Conservation (phyloP, 2,797 vertebrate species). For the Bradypus variegatus region DNA sequence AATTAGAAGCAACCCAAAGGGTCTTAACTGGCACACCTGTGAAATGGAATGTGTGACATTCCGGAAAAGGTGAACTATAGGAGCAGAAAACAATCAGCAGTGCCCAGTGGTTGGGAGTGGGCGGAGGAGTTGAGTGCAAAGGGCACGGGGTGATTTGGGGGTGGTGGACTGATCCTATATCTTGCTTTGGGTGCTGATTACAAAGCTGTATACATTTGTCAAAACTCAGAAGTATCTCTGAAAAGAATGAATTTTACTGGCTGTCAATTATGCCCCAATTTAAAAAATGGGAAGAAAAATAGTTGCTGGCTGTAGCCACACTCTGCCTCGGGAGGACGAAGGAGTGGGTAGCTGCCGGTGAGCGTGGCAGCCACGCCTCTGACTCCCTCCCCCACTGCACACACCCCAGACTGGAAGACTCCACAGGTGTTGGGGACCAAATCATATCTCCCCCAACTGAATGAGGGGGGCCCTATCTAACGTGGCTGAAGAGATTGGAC, state of each 20-base stretch:
- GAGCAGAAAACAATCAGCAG: background rate
- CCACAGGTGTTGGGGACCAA: too few species aligned
- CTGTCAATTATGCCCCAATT: background rate
- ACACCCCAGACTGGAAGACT: background rate
- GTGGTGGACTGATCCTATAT: background rate
- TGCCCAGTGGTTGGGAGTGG: too few species aligned
- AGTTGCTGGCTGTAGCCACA: background rate
- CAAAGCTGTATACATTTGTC: background rate
- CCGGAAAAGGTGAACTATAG: background rate
- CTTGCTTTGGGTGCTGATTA: background rate
- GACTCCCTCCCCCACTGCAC: too few species aligned
- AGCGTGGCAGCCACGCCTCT: background rate
- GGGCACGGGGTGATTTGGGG: too few species aligned
- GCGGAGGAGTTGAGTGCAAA: background rate
- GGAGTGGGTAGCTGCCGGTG: background rate
- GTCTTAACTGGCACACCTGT: background rate
- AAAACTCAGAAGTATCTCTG: background rate
- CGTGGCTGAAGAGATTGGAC: too few species aligned
- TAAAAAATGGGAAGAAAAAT: background rate
- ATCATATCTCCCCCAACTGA: too few species aligned
- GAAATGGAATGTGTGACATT: background rate
- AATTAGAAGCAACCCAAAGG: background rate
- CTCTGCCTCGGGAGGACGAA: background rate
- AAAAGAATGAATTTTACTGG: background rate
- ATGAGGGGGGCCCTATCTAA: too few species aligned